A percentile compares a stretch with the other conserved stretches of the same genome.
phyloP scores from a whole-genome alignment of 1,140 invertebrate species.

The Vanessa tameamea region DNA sequence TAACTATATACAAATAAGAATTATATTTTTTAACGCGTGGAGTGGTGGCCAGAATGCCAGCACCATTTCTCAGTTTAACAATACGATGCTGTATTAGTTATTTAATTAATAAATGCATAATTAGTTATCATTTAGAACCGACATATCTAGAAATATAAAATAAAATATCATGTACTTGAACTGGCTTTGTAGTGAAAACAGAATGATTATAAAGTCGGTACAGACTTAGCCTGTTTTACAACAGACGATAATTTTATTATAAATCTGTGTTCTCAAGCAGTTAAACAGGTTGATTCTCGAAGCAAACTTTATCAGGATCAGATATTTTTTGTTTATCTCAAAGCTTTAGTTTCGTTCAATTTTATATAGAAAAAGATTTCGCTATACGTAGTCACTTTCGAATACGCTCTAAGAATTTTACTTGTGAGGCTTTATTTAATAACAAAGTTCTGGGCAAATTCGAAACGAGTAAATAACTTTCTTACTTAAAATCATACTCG shows the following conservation, averaged over 20 bases:
- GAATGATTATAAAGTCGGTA: neutral
- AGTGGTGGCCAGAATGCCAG: no score
- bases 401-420: constrained; percentile 15
- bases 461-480: constrained; percentile 3
- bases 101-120: no score
- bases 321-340: neutral
- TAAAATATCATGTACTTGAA: neutral
- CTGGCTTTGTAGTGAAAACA: neutral
- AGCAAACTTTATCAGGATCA: neutral
- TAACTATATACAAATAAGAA: no score
- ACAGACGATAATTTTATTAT: neutral
- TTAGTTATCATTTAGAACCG: no score
- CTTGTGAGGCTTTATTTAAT: constrained; percentile 17
- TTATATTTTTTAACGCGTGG: no score
- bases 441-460: constrained; percentile 17
- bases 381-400: neutral
- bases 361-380: neutral
- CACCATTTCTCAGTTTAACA: no score
- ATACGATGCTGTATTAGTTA: no score
- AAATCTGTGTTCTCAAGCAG: no score
- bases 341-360: neutral
- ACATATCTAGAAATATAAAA: neutral
- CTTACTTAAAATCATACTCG: constrained; percentile 12
- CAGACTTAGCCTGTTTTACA: neutral
- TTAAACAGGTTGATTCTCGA: neutral